These are phyloP conservation scores for Bombyx mandarina DNA, from an alignment of 1,140 invertebrate species.

Conservation along the genomic window DNA sequence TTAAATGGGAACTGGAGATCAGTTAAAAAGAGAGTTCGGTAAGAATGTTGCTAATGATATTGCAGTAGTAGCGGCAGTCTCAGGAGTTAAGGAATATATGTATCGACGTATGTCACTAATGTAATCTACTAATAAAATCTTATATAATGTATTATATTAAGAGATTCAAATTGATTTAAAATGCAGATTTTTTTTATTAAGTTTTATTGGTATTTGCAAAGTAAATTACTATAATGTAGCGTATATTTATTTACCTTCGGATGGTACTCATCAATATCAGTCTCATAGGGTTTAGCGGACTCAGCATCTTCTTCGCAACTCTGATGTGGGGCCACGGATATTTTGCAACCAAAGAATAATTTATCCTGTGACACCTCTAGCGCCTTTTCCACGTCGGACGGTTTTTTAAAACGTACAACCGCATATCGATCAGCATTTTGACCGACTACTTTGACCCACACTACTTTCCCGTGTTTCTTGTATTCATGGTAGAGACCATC, in stretches of 20 bases:
- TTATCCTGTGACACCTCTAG: conserved; percentile 96
- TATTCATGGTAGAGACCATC: conserved; percentile 98
- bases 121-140: too few relatives aligned
- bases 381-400: conserved; percentile 96
- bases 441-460: conserved; percentile 82
- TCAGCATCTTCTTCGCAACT: conserved; percentile 90
- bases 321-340: conserved; percentile 90
- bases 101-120: too few relatives aligned
- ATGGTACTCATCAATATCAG: conserved; percentile 95
- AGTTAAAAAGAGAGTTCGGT: too few relatives aligned
- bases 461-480: conserved; percentile 98
- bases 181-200: too few relatives aligned
- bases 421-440: conserved; percentile 62
- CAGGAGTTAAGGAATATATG: too few relatives aligned
- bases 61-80: too few relatives aligned
- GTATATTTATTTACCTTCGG: conserved; percentile 78
- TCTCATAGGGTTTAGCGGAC: conserved; percentile 89
- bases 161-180: too few relatives aligned
- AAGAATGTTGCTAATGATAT: too few relatives aligned
- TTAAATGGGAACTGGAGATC: too few relatives aligned
- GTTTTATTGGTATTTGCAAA: too few relatives aligned
- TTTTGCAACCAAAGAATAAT: conserved; percentile 95
- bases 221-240: too few relatives aligned
- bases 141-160: too few relatives aligned
- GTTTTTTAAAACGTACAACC: conserved; percentile 91